Evolutionary conservation across 2,888 invertebrate species (phyloP), one percentile per base, ranked within the genome.

Genomic region (Pachydiplax longipennis): DNA sequence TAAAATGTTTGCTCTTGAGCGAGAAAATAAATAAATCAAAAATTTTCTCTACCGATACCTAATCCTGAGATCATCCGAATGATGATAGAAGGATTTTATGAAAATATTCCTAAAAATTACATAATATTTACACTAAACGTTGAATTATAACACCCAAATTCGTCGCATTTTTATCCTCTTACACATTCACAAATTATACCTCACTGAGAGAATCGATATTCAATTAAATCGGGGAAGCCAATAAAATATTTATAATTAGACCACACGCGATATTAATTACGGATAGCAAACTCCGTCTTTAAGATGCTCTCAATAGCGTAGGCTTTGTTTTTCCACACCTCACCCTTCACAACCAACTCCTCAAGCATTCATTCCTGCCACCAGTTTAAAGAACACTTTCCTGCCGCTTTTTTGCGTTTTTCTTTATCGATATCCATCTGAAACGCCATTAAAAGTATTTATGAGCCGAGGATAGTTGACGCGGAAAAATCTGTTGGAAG

Each of bases 371-470:
- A 15, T 65, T 65, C n/a, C 65, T 37, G 37, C 37, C 61, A 40
- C 65, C 37, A 8, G 31, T 61, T n/a, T 37, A 48, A 37, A 37
- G 65, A 37, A 31, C 37, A 31, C 61, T 61, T 61, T 37, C 13
- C 22, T 18, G 35, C 35, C 18, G 22, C 15, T 61, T 87, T 65
- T 87, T 87, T 40, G 40, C 87, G 12, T 61, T 87, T 87, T 58
- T 13, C 22, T 73, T 61, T 61, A 35, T 87, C 61, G 87, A 87
- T 87, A 87, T 37, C 61, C 87, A 87, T 87, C 87, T 87, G 87
- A 87, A 65, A 65, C 65, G n/a, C 61, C 87, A 87, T 65, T 87
- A 65, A 87, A 87, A 65, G 37, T 87, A 87, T 87, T 87, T 87
- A 87, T 87, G 87, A 40, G 87, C 65, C 87, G 65, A 31, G 87